phyloP scores from a whole-genome alignment of 2,113 vertebrate species.

The Mungos mungo region DNA sequence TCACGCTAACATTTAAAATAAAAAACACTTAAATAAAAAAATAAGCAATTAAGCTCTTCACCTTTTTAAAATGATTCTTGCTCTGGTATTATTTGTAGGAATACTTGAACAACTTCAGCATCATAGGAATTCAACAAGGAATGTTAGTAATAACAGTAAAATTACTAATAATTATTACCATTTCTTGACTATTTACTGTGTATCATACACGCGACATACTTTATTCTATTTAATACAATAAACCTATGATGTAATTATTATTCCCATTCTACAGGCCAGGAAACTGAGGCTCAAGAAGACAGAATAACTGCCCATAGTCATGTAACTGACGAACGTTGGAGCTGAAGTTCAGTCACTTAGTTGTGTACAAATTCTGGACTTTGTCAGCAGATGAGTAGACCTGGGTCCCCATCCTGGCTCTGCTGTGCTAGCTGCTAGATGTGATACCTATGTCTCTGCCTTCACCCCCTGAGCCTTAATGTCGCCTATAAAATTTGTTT shows the following conservation, averaged over 20 bases:
- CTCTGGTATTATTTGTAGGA: constrained; percentile 6
- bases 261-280: neutral
- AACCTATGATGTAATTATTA: neutral
- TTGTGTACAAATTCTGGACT: neutral
- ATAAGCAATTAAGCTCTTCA: neutral
- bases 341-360: neutral
- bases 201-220: neutral
- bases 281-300: neutral
- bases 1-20: too few relatives aligned
- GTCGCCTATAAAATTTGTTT: neutral
- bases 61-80: neutral
- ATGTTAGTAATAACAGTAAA: neutral
- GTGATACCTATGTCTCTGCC: too few relatives aligned
- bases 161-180: neutral
- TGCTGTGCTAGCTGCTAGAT: neutral
- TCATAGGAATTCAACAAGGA: neutral
- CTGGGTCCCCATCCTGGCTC: neutral
- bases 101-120: neutral
- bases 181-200: neutral
- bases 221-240: neutral
- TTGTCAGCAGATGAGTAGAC: neutral
- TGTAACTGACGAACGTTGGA: neutral
- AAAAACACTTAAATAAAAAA: too few relatives aligned
- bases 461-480: neutral
- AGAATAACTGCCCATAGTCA: neutral